Evolutionary conservation across 2,797 vertebrate genomes (phyloP).

Genomic region (Garrulus glandarius): DNA sequence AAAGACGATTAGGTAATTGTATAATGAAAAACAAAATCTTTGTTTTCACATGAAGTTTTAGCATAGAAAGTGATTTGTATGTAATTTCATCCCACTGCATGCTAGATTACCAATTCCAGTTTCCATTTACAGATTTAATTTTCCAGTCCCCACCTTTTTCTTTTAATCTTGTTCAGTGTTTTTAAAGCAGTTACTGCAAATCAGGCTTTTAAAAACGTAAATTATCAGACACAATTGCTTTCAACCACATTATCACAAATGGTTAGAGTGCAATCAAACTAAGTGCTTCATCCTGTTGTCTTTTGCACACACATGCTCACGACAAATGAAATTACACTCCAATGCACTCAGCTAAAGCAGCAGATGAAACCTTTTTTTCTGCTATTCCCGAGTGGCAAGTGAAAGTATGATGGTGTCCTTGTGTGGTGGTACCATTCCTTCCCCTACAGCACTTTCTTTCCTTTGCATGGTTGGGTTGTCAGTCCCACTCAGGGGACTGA

Average conservation of each 20-base stretch:
- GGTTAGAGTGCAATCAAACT: conserved; percentile 52
- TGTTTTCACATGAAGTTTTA: conserved; percentile 2
- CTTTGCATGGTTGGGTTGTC: not conserved
- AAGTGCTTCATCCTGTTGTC: conserved; percentile 50
- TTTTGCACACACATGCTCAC: not conserved
- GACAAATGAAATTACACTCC: not conserved
- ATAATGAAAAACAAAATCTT: not conserved
- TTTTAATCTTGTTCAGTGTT: conserved; percentile 1
- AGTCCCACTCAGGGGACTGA: not conserved
- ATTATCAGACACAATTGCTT: conserved; percentile 37
- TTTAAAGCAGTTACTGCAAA: conserved; percentile 37
- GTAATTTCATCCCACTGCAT: not conserved
- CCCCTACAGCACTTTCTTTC: not conserved
- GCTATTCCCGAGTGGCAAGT: not conserved
- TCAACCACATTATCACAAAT: conserved; percentile 38
- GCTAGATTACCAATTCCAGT: not conserved
- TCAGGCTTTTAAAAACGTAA: conserved; percentile 33
- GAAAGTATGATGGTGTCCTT: not conserved
- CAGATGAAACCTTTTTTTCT: not conserved
- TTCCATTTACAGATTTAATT: conserved; percentile 30
- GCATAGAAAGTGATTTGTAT: not conserved
- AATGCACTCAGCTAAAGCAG: not conserved
- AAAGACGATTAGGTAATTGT: not conserved
- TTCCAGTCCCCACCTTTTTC: not conserved
- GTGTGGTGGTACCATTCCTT: not conserved